Evolutionary conservation across 2,113 vertebrate species (phyloP), one percentile per base, ranked within the genome.

Genomic region (Syngnathus typhle): DNA sequence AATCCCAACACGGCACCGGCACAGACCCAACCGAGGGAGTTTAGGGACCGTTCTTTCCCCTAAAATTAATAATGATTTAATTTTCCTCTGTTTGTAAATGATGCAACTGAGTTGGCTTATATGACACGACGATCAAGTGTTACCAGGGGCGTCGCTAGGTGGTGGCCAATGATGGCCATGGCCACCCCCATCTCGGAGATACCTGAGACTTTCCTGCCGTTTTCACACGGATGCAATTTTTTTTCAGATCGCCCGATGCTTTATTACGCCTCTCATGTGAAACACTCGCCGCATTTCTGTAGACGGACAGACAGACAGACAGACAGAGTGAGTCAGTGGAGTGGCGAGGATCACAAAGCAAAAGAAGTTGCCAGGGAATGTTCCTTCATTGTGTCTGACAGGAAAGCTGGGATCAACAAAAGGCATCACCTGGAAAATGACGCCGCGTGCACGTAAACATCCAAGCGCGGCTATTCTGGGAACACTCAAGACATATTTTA

Each of bases 331-430:
- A 61, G 60, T 61, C 60, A 43, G 19, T 21, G 38, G 23, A 41
- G 37, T n/a, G 37, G 15, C 21, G 60, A 61, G 55, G 13, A 55
- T 55, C 52, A 55, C 52, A 55, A 37, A 61, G 19, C 6, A n/a
- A 60, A 36, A 60, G 37, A 58, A 58, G 59, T 60, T 60, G 37
- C 59, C 9, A 9, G 60, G 60, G 60, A 61, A 61, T 61, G 27
- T 61, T 41, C 60, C 38, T 41, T 41, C 60, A 61, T 61, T 61
- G 60, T 61, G 38, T 41, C 38, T 12, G 23, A 61, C 38, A n/a
- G 60, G 60, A 61, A 61, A 61, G 60, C 37, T 39, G 60, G 38
- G 60, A 61, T 61, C 19, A 41, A 61, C 27, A 39, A 39, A n/a
- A 39, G 59, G 15, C 38, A 41, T 32, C 60, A 61, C 60, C 60